Base-by-base conservation (phyloP, 2,797 vertebrate genomes). In the Anisognathus igniventris region DNA sequence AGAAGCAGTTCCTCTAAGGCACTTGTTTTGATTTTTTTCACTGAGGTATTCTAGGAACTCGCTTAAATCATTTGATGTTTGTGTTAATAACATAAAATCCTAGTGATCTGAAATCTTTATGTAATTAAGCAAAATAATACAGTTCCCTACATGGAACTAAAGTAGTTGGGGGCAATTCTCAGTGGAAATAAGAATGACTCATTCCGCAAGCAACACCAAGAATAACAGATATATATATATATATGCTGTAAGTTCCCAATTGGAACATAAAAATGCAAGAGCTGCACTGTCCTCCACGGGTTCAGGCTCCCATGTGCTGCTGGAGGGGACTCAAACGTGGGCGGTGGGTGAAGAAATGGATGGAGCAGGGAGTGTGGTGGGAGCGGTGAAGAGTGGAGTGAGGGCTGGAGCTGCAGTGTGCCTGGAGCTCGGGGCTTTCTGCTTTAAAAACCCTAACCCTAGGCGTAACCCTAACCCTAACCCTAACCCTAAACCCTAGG, bases 61-160 rank as follows among this genome's bases (percentile, higher is more conserved):
- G 1, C 81, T 96, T 92, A 87, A 96, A 93, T 90, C 73, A 93
- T 93, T 96, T 95, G 91, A 93, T 51, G 15, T 92, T 88, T 90
- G 45, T 64, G 78, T 80, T 96, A 93, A 95, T 85, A 95, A 61
- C 48, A 66, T 79, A 93, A 95, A 90, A 92, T 91, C 89, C 78
- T 77, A 83, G 70, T 64, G 91, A 93, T 92, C 70, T 86, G 75
- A 91, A 93, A 94, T 91, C 73, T 94, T 95, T 86, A 91, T 91
- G 70, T 73, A 95, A 94, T 95, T 96, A 93, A 86, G 92, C 82
- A 93, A 93, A 97, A 92, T 88, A 96, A 96, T 84, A 81, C 73
- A 78, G 73, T 58, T 97, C 92, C 58, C 89, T 91, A 75, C 73
- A 83, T 86, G 73, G 73, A 95, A 90, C 79, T 94, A 78, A 96